Base-by-base conservation (phyloP, 2,113 vertebrate species). In the Sylvia atricapilla region DNA sequence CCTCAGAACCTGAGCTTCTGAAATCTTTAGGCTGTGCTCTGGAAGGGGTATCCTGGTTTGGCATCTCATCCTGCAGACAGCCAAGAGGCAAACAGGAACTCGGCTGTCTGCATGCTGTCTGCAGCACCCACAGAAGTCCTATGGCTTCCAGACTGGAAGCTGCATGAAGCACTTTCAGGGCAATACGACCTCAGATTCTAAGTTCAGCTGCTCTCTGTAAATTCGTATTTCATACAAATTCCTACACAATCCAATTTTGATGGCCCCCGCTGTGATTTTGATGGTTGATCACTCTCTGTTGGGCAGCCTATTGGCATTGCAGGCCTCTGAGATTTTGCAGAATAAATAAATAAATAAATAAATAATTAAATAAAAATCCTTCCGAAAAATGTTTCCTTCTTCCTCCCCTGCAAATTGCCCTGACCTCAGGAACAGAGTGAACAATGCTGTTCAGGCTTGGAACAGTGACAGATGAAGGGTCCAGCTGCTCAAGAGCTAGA, bases 361-460 rank as follows among this genome's bases (percentile, higher is more conserved):
- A 93, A 56, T 52, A 66, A 84, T 62, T 50, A 91, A 94, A 89
- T 82, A 92, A 77, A 77, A 1, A 30, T n/a, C 37, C 13, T 79
- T 90, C 56, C 49, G 64, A 84, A 3, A 87, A 94, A 67, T 68
- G 46, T 90, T 94, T 96, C 88, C 80, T 92, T 95, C 83, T 96
- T 96, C 93, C 94, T 97, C 49, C 80, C 46, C 46, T 87, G 58
- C 44, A 96, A 96, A 97, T 95, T 96, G 73, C 41, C 27, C 83
- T 90, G 86, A 95, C 94, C 92, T 96, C 90, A 92, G 96, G 93
- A 94, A 93, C 81, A 95, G 83, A 92, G 67, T 84, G 91, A 97
- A 97, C 95, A 97, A 94, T 96, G 90, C 88, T 49, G 4, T 47
- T 84, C 76, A 93, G 60, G n/a, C 86, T 91, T 94, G 93, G 92